Percentiles rank a stretch among this genome's conserved stretches.
Evolutionary conservation across 1,140 invertebrate genomes (phyloP).

Genomic region (Daktulosphaira vitifoliae): DNA sequence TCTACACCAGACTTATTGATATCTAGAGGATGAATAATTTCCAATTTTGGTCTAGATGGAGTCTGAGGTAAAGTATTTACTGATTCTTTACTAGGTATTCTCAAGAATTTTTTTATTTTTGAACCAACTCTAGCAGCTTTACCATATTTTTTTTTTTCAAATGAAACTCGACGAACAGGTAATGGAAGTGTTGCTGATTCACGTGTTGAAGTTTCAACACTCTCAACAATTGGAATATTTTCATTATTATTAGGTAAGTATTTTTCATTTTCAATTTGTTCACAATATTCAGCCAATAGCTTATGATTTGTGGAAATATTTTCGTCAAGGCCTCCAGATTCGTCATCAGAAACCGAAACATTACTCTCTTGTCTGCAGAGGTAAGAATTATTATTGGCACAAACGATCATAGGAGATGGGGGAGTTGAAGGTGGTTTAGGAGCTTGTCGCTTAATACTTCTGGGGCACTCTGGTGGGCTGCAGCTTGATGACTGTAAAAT

Average conservation of each 20-base stretch:
- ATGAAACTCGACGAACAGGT: not conserved
- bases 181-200: not conserved
- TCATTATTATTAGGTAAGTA: too few species aligned
- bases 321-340: not conserved
- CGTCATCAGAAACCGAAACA: slow-evolving; percentile 4
- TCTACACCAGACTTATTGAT: slow-evolving; percentile 69
- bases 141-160: slow-evolving; percentile 36
- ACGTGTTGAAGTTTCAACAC: not conserved
- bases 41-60: slow-evolving; percentile 55
- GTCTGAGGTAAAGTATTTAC: slow-evolving; percentile 44
- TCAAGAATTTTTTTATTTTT: slow-evolving; percentile 71
- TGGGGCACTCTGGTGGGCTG: slow-evolving; percentile 17
- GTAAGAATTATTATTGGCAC: not conserved
- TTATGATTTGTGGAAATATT: slow-evolving; percentile 3
- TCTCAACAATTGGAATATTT: not conserved
- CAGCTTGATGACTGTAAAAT: slow-evolving; percentile 53
- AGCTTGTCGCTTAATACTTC: slow-evolving; percentile 36
- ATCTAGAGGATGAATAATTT: slow-evolving; percentile 81
- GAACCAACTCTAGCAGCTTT: slow-evolving; percentile 49
- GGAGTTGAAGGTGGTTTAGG: slow-evolving; percentile 35
- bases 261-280: slow-evolving; percentile 25
- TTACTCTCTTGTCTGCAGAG: not conserved
- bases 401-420: not conserved
- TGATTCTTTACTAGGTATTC: slow-evolving; percentile 47
- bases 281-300: slow-evolving; percentile 14